Evolutionary conservation across 2,113 vertebrate species (phyloP).

Genomic region (Chloropsis cyanopogon): DNA sequence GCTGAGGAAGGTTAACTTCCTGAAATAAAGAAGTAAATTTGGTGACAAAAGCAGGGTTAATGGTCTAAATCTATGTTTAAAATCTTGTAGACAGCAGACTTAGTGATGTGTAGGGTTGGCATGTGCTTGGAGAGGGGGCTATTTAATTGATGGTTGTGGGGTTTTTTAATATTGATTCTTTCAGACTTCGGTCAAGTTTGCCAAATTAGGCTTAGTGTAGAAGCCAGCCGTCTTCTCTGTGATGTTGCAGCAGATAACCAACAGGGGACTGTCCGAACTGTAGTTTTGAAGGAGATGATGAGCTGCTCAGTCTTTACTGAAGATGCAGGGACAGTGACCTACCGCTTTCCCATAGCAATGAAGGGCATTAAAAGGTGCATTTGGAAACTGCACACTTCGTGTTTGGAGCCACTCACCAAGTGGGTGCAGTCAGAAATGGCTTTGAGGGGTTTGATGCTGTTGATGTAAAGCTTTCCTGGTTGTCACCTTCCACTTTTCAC

Average conservation of each 20-base stretch:
- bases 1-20: not conserved
- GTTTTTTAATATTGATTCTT: not conserved
- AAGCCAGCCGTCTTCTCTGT: not conserved
- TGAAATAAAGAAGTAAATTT: not conserved
- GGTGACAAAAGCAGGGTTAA: not conserved
- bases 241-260: not conserved
- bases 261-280: not conserved
- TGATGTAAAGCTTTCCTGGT: not conserved
- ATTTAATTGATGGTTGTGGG: not conserved
- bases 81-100: not conserved
- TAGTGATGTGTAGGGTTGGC: not conserved
- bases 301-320: not conserved
- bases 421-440: not conserved
- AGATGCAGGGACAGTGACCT: not conserved
- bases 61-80: not conserved
- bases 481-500: not conserved
- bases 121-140: not conserved
- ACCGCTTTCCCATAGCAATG: fast-evolving
- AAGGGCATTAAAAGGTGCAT: not conserved
- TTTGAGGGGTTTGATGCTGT: not conserved
- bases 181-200: not conserved
- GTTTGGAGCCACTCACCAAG: not conserved
- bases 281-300: not conserved
- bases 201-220: not conserved
- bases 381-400: not conserved